phyloP scores from a whole-genome alignment of 37 sponge, comb jelly and placozoan genomes.

The Axinella damicornis region DNA sequence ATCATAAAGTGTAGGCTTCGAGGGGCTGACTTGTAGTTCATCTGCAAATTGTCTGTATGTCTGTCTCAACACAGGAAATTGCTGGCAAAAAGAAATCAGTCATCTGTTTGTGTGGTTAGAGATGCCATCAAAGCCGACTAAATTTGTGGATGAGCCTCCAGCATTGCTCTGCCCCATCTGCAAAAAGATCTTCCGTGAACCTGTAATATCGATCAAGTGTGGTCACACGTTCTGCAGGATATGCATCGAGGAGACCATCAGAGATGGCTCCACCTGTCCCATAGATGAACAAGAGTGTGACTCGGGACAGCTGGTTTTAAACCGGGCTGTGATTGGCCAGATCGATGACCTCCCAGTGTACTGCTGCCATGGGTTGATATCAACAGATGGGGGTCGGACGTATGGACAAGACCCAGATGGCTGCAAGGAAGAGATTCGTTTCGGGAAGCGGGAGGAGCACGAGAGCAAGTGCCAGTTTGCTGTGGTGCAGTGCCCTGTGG shows the following conservation, averaged over 20 bases:
- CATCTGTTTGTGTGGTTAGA: too few species aligned
- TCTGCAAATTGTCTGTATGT: too few species aligned
- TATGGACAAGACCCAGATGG: slow-evolving; percentile 67
- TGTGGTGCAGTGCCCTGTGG: slow-evolving; percentile 69
- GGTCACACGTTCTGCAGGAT: slow-evolving; percentile 93
- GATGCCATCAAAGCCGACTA: slow-evolving; percentile 48
- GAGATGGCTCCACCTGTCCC: slow-evolving; percentile 58
- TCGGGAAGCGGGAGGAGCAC: slow-evolving; percentile 76
- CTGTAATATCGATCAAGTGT: slow-evolving; percentile 91
- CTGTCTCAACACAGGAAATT: too few species aligned
- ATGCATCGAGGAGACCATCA: slow-evolving; percentile 60
- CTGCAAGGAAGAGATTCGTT: slow-evolving; percentile 71
- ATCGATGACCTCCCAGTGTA: slow-evolving; percentile 83
- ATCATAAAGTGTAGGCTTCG: too few species aligned
- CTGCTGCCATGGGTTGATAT: slow-evolving; percentile 78
- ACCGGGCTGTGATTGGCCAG: slow-evolving; percentile 84
- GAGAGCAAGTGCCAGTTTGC: slow-evolving; percentile 70
- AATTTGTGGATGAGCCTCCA: slow-evolving; percentile 73
- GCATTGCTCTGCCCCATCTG: slow-evolving; percentile 81
- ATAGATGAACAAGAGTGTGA: slow-evolving; percentile 70
- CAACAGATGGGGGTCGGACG: slow-evolving; percentile 1
- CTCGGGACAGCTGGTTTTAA: slow-evolving; percentile 72
- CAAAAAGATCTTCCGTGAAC: slow-evolving; percentile 68
- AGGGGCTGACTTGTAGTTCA: too few species aligned
- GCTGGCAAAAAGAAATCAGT: too few species aligned